Percentiles rank a stretch among this genome's conserved stretches.
Conservation (phyloP, 1,140 invertebrate species). For the Saccostrea glomerata region DNA sequence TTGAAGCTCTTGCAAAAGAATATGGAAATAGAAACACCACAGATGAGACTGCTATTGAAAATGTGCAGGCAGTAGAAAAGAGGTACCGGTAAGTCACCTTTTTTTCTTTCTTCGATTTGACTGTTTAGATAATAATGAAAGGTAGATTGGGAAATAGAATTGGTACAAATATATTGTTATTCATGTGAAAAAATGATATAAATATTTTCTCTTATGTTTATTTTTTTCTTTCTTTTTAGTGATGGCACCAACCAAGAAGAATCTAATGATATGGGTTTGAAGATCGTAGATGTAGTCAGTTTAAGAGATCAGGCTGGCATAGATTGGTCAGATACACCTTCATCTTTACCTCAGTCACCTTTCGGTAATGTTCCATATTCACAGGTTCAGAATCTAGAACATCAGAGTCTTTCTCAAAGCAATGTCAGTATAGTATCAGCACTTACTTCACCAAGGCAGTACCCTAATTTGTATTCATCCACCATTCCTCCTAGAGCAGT, state of each 20-base stretch:
- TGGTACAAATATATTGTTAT: too few species aligned
- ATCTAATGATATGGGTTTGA: conserved; percentile 64
- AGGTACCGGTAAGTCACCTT: background rate
- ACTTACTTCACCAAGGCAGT: background rate
- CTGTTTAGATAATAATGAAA: too few species aligned
- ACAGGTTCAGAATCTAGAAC: background rate
- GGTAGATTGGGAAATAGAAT: too few species aligned
- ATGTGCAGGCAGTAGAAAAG: background rate
- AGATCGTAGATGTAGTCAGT: conserved; percentile 72
- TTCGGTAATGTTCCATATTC: background rate
- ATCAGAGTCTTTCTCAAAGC: conserved; percentile 15
- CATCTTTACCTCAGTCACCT: background rate
- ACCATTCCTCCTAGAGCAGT: background rate
- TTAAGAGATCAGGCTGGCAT: conserved; percentile 60
- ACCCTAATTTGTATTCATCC: background rate
- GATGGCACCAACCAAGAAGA: background rate
- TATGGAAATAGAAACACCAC: background rate
- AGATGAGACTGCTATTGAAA: background rate
- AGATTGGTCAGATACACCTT: conserved; percentile 42
- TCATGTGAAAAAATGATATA: too few species aligned
- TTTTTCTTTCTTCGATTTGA: background rate
- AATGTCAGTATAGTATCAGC: conserved; percentile 20
- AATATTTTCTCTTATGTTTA: background rate
- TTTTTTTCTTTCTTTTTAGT: background rate
- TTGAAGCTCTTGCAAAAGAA: conserved; percentile 37